Base-by-base conservation (phyloP, 2,113 vertebrate genomes). In the Campylorhamphus procurvoides region DNA sequence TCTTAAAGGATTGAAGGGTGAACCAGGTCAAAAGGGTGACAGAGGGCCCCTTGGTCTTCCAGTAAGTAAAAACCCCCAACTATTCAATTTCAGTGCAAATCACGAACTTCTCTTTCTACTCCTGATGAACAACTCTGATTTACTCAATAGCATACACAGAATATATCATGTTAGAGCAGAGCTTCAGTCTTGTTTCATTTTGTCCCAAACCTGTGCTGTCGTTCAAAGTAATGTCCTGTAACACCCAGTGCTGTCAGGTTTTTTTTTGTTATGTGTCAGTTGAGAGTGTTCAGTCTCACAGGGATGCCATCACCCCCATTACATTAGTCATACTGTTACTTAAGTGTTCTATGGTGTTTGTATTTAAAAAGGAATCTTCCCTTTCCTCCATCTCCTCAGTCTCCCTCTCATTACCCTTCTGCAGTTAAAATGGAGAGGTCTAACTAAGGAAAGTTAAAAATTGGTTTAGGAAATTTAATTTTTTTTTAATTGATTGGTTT, bases 31-130 rank as follows among this genome's bases (percentile, higher is more conserved):
- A 98, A 99, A 99, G 98, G 99, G 99, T 97, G 99, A 99, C 98
- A 98, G 99, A 97, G 99, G 99, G 98, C 99, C 99, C 93, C 98
- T 99, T 97, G 99, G 99, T 98, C 99, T 99, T 97, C 99, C 99
- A 95, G 99, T 99, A 98, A 99, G 99, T 99, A 98, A 97, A 97
- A 96, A 97, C 95, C 3, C 67, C 89, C 78, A 94, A 97, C 96
- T 98, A 94, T 98, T 98, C 97, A 96, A 97, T 98, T 97, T 98
- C 88, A 84, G 97, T 96, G 82, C 96, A 96, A 96, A 98, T 94
- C 90, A 93, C 96, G 96, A 89, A 95, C 89, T 91, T 96, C 81
- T 97, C 92, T 98, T 97, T 98, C 96, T 97, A 37, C 90, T 96
- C 84, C 71, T 89, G 66, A 55, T 88, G 89, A 94, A 84, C 89